Percentiles rank a stretch among this genome's conserved stretches.
Evolutionary conservation across 2,888 invertebrate genomes (phyloP).

Genomic region (Malthinus seriepunctatus): DNA sequence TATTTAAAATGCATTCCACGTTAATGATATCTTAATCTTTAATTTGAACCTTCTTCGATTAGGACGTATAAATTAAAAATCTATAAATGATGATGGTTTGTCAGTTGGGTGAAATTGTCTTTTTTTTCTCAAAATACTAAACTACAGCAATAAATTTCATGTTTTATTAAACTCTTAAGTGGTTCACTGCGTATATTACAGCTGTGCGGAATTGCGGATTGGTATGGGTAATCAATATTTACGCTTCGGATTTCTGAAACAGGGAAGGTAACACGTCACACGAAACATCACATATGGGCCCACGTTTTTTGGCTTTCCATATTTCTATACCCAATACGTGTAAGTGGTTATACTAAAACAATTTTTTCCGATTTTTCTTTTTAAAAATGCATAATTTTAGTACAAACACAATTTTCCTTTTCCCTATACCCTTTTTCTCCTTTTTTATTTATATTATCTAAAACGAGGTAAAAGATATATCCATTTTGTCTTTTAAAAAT

Average conservation of each 20-base stretch:
- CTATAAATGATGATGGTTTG: conserved; percentile 5
- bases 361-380: conserved; percentile 10
- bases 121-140: conserved; percentile 17
- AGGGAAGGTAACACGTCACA: conserved; percentile 22
- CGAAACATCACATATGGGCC: conserved; percentile 21
- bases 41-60: too few species aligned
- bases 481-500: conserved; percentile 7
- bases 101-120: conserved; percentile 23
- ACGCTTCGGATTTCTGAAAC: conserved; percentile 23
- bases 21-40: too few species aligned
- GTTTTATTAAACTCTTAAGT: conserved; percentile 25
- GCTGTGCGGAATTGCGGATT: conserved; percentile 25
- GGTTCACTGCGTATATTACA: conserved; percentile 25
- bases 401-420: not conserved
- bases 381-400: not conserved
- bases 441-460: conserved; percentile 10
- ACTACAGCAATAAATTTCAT: conserved; percentile 19
- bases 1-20: too few species aligned
- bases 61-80: too few species aligned
- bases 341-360: conserved; percentile 16
- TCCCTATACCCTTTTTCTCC: not conserved
- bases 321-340: conserved; percentile 14
- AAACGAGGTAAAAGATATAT: conserved; percentile 6
- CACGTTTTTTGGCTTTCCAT: conserved; percentile 14
- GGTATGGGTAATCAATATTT: conserved; percentile 24